phyloP scores from a whole-genome alignment of 2,888 invertebrate species.

The Eubasilissa splendida region DNA sequence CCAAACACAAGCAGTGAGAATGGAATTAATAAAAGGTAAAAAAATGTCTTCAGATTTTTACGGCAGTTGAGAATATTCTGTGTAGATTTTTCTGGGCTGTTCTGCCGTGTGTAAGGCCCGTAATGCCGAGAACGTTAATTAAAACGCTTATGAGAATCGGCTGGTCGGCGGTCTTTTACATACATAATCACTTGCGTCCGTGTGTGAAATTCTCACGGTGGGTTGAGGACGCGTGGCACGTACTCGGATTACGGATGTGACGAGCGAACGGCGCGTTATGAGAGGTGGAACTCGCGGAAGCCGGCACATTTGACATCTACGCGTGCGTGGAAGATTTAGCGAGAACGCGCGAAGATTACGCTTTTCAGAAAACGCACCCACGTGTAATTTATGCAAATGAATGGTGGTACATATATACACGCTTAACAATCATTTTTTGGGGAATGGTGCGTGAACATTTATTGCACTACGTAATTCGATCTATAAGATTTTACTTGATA shows the following conservation, averaged over 20 bases:
- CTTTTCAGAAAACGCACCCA: background rate
- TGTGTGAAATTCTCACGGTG: conserved; percentile 41
- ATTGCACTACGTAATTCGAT: too few species aligned
- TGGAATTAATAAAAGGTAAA: too few species aligned
- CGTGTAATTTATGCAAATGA: background rate
- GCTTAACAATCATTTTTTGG: too few species aligned
- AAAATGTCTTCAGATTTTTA: too few species aligned
- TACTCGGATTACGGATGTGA: conserved; percentile 38
- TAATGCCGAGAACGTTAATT: too few species aligned
- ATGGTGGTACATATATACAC: background rate
- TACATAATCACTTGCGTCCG: conserved; percentile 15
- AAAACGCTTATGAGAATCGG: too few species aligned
- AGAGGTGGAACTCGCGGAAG: background rate
- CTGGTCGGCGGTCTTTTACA: background rate
- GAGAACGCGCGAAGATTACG: background rate
- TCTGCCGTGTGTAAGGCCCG: too few species aligned
- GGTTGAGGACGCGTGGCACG: conserved; percentile 33
- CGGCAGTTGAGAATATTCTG: too few species aligned
- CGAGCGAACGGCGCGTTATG: conserved; percentile 22
- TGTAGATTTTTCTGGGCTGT: too few species aligned
- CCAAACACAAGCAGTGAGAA: too few species aligned
- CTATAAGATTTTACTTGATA: too few species aligned
- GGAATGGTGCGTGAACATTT: too few species aligned
- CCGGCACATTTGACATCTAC: background rate
- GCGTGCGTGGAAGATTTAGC: conserved; percentile 1